Conservation (phyloP, 53 echinoderm and acorn worm genomes). For the Henricia sp. region DNA sequence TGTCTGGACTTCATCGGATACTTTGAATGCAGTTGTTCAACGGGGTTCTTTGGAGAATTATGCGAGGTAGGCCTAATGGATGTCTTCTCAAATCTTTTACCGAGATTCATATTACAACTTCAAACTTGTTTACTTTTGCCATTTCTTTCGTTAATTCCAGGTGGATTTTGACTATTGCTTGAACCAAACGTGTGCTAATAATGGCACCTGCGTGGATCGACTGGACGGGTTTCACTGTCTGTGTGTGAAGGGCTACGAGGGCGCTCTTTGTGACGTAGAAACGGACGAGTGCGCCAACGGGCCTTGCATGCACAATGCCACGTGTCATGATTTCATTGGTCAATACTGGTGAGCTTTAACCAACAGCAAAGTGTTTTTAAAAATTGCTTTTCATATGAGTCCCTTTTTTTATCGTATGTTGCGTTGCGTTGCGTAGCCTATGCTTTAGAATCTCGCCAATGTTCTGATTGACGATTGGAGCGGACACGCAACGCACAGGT, state of each 20-base stretch:
- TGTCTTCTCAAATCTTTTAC: not conserved
- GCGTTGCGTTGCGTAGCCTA: not conserved
- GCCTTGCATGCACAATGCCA: constrained; percentile 52
- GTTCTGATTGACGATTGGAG: not conserved
- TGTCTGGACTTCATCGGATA: constrained; percentile 28
- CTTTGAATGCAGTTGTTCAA: constrained; percentile 29
- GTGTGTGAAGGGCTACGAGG: constrained; percentile 44
- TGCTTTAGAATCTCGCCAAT: not conserved
- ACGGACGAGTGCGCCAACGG: constrained; percentile 44
- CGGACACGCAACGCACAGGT: not conserved
- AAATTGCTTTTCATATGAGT: not conserved
- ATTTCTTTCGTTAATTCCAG: not conserved
- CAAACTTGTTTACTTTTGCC: not conserved
- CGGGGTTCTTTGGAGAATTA: constrained; percentile 20
- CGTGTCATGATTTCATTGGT: constrained; percentile 36
- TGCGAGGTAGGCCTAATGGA: constrained; percentile 25
- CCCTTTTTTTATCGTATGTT: too few relatives aligned
- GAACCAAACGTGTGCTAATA: constrained; percentile 49
- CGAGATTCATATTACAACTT: not conserved
- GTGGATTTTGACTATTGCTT: constrained; percentile 52
- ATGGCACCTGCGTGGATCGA: constrained; percentile 45
- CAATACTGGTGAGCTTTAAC: constrained; percentile 7
- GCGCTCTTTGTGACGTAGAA: constrained; percentile 38
- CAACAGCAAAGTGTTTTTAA: too few relatives aligned
- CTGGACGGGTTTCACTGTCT: constrained; percentile 59